Evolutionary conservation across 2,797 vertebrate genomes (phyloP).

Genomic region (Vireo griseus): DNA sequence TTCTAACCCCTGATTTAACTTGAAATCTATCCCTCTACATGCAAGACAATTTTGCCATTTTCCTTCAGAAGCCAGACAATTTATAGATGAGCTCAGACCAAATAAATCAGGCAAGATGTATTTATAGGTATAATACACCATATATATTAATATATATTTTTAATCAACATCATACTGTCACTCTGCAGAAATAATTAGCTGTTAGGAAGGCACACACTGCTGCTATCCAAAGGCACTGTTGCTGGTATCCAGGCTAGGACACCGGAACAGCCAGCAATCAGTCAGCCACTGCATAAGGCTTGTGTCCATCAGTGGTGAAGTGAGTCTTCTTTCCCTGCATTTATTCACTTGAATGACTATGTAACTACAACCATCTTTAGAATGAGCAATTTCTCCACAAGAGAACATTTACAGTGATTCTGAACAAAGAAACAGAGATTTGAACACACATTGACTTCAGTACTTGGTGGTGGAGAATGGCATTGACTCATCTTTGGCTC

Average conservation of each 20-base stretch:
- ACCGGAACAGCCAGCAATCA: neutral
- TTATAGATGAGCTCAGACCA: slow-evolving; percentile 65
- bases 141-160: slow-evolving; percentile 60
- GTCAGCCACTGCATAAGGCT: neutral
- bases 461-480: neutral
- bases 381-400: neutral
- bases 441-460: neutral
- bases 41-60: slow-evolving; percentile 52
- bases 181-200: slow-evolving; percentile 52
- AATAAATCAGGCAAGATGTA: slow-evolving; percentile 57
- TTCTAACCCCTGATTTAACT: slow-evolving; percentile 38
- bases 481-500: neutral
- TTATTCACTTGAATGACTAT: slow-evolving; percentile 9
- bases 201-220: neutral
- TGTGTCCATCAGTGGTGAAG: neutral
- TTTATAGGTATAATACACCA: slow-evolving; percentile 57
- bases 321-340: neutral
- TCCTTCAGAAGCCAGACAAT: slow-evolving; percentile 66
- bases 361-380: neutral
- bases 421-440: slow-evolving; percentile 8
- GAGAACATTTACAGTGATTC: neutral
- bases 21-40: slow-evolving; percentile 31
- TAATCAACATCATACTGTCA: slow-evolving; percentile 58
- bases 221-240: neutral
- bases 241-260: neutral